phyloP scores from a whole-genome alignment of 2,113 vertebrate genomes.

The Dipodomys ordii region DNA sequence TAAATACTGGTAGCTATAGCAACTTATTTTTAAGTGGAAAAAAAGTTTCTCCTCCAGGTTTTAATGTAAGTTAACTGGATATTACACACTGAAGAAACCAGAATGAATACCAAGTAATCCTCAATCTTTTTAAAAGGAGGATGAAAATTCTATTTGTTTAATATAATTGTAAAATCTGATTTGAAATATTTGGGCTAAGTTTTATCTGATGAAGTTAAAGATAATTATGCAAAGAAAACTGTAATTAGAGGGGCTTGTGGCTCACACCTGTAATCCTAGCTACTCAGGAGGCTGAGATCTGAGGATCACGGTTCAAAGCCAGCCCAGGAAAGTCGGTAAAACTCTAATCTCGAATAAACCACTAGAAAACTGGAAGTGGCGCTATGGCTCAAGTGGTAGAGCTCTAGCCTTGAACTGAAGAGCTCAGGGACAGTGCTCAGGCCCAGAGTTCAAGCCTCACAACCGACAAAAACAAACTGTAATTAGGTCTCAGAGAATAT shows the following conservation, averaged over 20 bases:
- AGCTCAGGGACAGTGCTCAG: no score
- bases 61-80: constrained; percentile 68
- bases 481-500: constrained; percentile 50
- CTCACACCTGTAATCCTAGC: no score
- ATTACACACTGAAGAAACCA: constrained; percentile 48
- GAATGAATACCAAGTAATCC: constrained; percentile 39
- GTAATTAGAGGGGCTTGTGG: not conserved
- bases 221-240: constrained; percentile 43
- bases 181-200: constrained; percentile 15
- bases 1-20: constrained; percentile 85
- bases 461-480: not conserved
- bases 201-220: constrained; percentile 31
- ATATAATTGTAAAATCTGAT: not conserved
- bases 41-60: constrained; percentile 41
- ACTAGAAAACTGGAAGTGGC: no score
- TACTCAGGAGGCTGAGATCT: no score
- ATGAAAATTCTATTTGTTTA: constrained; percentile 14
- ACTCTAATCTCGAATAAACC: no score
- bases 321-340: no score
- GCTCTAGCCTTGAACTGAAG: no score
- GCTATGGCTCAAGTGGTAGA: no score
- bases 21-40: constrained; percentile 75
- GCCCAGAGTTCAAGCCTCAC: no score
- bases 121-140: not conserved
- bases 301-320: no score